Percentiles rank a stretch among this genome's conserved stretches.
Conservation (phyloP, 2,113 vertebrate genomes). For the Cyrtonyx montezumae region DNA sequence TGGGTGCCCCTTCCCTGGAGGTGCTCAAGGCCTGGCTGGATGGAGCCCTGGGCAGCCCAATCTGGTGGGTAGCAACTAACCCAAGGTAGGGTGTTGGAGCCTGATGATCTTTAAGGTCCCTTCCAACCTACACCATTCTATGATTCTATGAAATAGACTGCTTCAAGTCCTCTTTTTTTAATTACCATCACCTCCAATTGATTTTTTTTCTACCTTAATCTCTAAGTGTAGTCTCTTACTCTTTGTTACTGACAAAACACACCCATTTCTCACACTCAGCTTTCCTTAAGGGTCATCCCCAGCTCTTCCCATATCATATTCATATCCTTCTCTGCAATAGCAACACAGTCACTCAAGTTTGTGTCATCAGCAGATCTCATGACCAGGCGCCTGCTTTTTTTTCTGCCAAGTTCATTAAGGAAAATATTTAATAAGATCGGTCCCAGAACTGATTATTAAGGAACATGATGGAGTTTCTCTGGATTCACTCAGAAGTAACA, state of each 20-base stretch:
- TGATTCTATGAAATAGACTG: background rate
- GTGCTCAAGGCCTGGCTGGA: too few relatives aligned
- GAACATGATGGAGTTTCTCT: conserved; percentile 31
- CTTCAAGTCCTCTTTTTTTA: background rate
- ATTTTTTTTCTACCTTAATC: background rate
- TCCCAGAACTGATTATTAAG: conserved; percentile 53
- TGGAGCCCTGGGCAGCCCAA: too few relatives aligned
- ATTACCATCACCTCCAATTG: background rate
- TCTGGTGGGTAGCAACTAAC: too few relatives aligned
- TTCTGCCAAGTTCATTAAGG: conserved; percentile 49
- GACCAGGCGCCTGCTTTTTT: background rate
- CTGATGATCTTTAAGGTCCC: too few relatives aligned
- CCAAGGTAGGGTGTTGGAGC: too few relatives aligned
- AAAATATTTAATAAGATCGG: conserved; percentile 61
- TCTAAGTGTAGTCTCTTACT: background rate
- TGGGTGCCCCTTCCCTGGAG: too few relatives aligned
- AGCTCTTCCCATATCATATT: background rate
- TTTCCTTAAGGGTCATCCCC: background rate
- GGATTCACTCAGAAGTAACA: conserved; percentile 57
- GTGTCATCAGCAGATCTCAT: conserved; percentile 23
- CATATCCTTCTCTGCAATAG: background rate
- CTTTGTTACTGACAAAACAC: background rate
- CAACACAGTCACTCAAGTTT: background rate
- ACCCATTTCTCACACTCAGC: background rate
- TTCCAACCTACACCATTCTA: too few relatives aligned